phyloP scores from a whole-genome alignment of 2,888 invertebrate genomes.

The Mesorhabditis belari region DNA sequence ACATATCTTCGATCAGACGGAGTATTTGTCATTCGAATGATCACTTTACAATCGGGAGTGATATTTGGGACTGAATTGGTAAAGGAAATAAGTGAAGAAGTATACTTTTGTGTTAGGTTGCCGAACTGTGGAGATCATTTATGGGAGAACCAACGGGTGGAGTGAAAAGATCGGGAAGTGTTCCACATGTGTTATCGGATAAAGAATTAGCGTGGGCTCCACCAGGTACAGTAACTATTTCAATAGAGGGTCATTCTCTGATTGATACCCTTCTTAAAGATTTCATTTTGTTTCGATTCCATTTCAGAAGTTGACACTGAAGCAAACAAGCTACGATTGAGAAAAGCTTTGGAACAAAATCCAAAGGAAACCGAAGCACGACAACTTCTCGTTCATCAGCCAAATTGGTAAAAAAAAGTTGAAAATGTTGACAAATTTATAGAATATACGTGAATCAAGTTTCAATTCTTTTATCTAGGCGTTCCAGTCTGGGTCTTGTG shows the following conservation, averaged over 20 bases:
- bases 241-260: too few species aligned
- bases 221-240: neutral
- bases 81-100: neutral
- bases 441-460: neutral
- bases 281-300: neutral
- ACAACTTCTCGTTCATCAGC: neutral
- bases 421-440: neutral
- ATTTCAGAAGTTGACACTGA: neutral
- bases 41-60: slow-evolving; percentile 49
- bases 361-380: neutral
- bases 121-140: neutral
- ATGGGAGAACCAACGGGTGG: neutral
- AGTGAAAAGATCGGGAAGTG: neutral
- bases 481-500: neutral
- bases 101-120: neutral
- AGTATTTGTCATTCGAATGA: slow-evolving; percentile 51
- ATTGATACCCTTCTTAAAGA: neutral
- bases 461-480: neutral
- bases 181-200: too few species aligned
- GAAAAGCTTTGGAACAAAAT: neutral
- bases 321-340: neutral
- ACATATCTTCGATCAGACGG: slow-evolving; percentile 49
- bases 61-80: neutral
- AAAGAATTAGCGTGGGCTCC: neutral
- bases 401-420: neutral